Evolutionary conservation across 64 coral and sea anemone genomes (phyloP), one percentile per base, ranked within the genome.

Genomic region (Pocillopora damicornis): DNA sequence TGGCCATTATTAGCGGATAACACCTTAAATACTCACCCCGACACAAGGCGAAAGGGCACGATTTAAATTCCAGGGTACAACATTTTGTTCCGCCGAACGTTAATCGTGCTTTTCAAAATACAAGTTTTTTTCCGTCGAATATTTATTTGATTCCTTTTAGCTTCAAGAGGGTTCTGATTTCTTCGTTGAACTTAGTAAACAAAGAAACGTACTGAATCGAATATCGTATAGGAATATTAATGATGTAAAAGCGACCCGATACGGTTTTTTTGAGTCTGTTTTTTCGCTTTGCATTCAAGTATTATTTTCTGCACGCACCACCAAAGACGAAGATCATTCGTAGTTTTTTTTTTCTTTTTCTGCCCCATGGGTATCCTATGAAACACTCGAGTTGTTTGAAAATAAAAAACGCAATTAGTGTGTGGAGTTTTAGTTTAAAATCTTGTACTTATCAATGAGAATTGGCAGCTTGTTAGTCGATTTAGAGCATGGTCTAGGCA

Each of bases 191-290:
- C 38, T 85, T 58, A 15, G 72, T 67, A 9, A 73, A 85, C 64
- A 85, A 72, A 85, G 65, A 73, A 85, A 15, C 38, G 38, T 38
- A 13, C 26, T 51, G 81, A 85, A 42, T 38, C 42, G 71, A 85
- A 85, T 85, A 85, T 85, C 65, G 36, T 63, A 72, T 37, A 25
- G 11, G 81, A 72, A 72, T 85, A 85, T 85, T 59, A 85, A 85
- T 85, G 18, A 71, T 45, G 64, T 71, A 71, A 20, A 71, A 25
- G 67, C 25, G 20, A 71, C 22, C 22, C 13, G 22, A 71, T 23
- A 22, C 9, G 11, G 15, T 22, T 20, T 22, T 71, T 4, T 83
- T 51, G 62, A 13, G 10, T 67, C 63, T 83, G 35, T 20, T 42
- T 20, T 37, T 63, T 38, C 37, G 15, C 63, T 25, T 30, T 61